Evolutionary conservation across 2,797 vertebrate species (phyloP).

Genomic region (Xerus rutilus): DNA sequence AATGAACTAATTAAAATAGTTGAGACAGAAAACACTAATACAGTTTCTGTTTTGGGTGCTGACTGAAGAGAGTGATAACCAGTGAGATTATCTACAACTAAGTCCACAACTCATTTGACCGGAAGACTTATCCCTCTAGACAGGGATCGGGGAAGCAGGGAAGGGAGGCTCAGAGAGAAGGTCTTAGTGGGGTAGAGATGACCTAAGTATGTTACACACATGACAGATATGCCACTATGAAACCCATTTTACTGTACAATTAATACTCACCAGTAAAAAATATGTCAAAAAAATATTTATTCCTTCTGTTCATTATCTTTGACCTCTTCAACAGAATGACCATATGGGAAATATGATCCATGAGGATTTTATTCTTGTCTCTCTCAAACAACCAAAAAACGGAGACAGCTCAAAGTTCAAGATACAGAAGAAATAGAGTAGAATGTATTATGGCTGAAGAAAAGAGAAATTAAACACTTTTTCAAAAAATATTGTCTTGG

Average conservation of each 20-base stretch:
- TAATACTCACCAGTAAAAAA: not conserved
- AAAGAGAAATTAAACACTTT: not conserved
- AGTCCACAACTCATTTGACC: not conserved
- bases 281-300: not conserved
- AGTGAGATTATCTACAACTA: not conserved
- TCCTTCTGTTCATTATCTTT: not conserved
- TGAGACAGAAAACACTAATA: not conserved
- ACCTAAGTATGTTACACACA: not conserved
- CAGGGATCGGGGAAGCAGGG: not conserved
- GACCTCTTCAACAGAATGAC: not conserved
- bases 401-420: not conserved
- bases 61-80: not conserved
- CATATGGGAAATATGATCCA: not conserved
- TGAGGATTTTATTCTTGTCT: not conserved
- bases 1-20: slow-evolving; percentile 49
- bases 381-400: not conserved
- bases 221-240: not conserved
- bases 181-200: not conserved
- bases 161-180: not conserved
- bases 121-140: not conserved
- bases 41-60: not conserved
- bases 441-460: not conserved
- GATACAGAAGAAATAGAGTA: not conserved
- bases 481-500: not conserved
- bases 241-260: not conserved